Evolutionary conservation across 2,797 vertebrate species (phyloP), one percentile per base, ranked within the genome.

Genomic region (Clarias platycephalus): DNA sequence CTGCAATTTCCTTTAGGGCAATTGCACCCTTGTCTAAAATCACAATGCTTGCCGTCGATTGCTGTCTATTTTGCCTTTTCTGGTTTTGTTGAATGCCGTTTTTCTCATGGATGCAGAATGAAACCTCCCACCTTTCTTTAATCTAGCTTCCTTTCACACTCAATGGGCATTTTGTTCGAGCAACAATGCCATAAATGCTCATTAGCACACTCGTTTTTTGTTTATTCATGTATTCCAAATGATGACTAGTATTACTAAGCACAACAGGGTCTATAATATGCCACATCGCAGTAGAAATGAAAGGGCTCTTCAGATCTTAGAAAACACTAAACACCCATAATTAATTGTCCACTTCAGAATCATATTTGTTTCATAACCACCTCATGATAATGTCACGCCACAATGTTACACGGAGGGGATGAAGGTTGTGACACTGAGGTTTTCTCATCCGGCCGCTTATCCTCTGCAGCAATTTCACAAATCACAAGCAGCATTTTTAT

Each of bases 41-140:
- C 75, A 77, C 87, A 60, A 74, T 88, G 82, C 22, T 86, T 86
- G 78, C 26, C 26, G 37, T 76, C 63, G 58, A 76, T 87, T 84
- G 70, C 84, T 83, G 74, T 84, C 88, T 90, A 67, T 90, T 90
- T 90, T 75, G 76, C 85, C 74, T 84, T 76, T 85, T 49, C 86
- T 87, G 53, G 18, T 82, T 87, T 64, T 53, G 3, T 63, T 37
- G 13, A 34, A 28, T n/a, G 44, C 12, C 4, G 24, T 8, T 81
- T 71, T 81, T 40, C 79, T 53, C 40, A 60, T 64, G 31, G 68
- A 16, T 31, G n/a, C 22, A 6, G 40, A 67, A 28, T n/a, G 37
- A 80, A 77, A 71, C 6, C 6, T n/a, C 44, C 62, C 15, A 49
- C 40, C n/a, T 55, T 57, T 15, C 57, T 20, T 24, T 16, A 13